phyloP scores from a whole-genome alignment of 1,140 invertebrate genomes.

The Phocides pigmalion region DNA sequence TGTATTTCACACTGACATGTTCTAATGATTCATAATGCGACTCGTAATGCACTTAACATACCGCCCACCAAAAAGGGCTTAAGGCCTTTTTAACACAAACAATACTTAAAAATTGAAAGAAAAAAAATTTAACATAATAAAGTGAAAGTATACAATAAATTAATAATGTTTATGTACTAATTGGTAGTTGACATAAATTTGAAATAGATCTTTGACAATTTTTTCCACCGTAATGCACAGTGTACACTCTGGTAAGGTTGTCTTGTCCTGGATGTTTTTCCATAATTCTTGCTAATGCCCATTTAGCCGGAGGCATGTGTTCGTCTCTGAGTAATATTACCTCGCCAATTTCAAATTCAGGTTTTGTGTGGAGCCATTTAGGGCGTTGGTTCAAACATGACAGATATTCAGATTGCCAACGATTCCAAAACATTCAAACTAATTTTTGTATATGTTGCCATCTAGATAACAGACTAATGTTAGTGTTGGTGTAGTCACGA shows the following conservation, averaged over 20 bases:
- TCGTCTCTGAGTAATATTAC: slow-evolving; percentile 29
- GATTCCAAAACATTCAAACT: no score
- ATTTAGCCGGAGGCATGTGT: slow-evolving; percentile 24
- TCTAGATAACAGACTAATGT: no score
- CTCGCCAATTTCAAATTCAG: slow-evolving; percentile 31
- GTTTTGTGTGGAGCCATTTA: slow-evolving; percentile 29
- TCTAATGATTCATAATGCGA: no score
- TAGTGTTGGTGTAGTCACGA: not conserved
- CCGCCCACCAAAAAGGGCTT: slow-evolving; percentile 23
- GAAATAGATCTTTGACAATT: slow-evolving; percentile 30
- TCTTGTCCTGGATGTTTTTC: slow-evolving; percentile 34
- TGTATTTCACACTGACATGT: no score
- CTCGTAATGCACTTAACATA: slow-evolving; percentile 7
- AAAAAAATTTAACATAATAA: not conserved
- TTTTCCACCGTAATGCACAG: slow-evolving; percentile 7
- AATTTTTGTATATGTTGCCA: no score
- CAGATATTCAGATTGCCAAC: slow-evolving; percentile 35
- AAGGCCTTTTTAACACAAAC: slow-evolving; percentile 11
- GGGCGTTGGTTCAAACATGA: slow-evolving; percentile 24
- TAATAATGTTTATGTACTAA: slow-evolving; percentile 7
- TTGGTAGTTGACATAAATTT: slow-evolving; percentile 33
- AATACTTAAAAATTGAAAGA: not conserved
- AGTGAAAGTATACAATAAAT: not conserved
- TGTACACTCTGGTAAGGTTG: slow-evolving; percentile 20
- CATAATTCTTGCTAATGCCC: slow-evolving; percentile 27